Base-by-base conservation (phyloP, 2,888 invertebrate genomes). In the Unio pictorum region DNA sequence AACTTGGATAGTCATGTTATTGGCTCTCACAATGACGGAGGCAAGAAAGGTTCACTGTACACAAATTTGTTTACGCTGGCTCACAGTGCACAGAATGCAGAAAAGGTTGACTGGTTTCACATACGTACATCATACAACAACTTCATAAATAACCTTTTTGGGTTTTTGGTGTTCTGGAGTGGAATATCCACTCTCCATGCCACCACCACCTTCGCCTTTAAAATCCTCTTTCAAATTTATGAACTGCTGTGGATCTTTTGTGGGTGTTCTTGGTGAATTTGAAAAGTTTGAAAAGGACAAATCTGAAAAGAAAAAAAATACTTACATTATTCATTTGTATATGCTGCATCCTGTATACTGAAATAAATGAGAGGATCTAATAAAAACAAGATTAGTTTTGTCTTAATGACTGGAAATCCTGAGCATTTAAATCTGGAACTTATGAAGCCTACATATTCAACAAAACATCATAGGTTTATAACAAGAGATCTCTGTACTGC, bases 141-240 rank as follows among this genome's bases (percentile, higher is more conserved):
- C 88, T 83, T 88, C 88, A 74, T 88, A 88, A 72, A 88, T 88
- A 80, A 88, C 88, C 86, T 88, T 88, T 85, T 87, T 88, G 63
- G 88, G 88, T 80, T 86, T 86, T 55, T 77, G 76, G 23, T 78
- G 78, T 60, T 86, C 87, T 0, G 82, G 84, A 3, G 85, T 84
- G 11, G 84, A 84, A 68, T 85, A 84, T 45, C 86, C 86, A 63
- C 83, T 84, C 68, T 85, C 85, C 61, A 75, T 76, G n/a, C 82
- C 81, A 60, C 81, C 81, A 20, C 76, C 78, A 20, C 81, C 78
- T 64, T 83, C 79, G 54, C 80, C 74, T 63, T 81, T 82, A 58
- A 81, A 76, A 23, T 82, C 83, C 30, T 81, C 75, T 30, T 82
- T 81, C 28, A 80, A 57, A 59, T 75, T 77, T 61, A 80, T 74